Evolutionary conservation across 2,888 invertebrate species (phyloP).

Genomic region (Xanthostigma xanthostigma): DNA sequence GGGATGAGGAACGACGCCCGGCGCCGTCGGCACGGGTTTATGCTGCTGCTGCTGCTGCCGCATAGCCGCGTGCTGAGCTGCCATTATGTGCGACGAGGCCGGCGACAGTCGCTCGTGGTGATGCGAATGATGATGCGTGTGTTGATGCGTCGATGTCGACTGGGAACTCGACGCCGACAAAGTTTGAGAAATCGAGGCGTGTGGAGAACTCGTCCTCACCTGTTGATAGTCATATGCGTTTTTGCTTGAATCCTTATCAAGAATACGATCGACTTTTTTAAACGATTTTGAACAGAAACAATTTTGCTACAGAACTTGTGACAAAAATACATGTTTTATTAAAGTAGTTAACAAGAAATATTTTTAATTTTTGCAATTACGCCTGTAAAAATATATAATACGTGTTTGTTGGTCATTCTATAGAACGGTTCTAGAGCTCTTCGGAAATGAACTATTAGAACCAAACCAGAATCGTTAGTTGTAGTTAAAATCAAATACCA

Average conservation of each 20-base stretch:
- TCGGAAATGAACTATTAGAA: too few species aligned
- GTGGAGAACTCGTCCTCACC: slow-evolving; percentile 25
- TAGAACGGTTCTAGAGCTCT: too few species aligned
- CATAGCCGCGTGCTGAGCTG: slow-evolving; percentile 16
- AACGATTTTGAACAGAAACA: too few species aligned
- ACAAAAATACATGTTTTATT: too few species aligned
- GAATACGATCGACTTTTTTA: too few species aligned
- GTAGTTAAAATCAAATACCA: too few species aligned
- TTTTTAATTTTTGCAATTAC: background rate
- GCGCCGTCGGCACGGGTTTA: slow-evolving; percentile 18
- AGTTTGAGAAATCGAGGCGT: slow-evolving; percentile 17
- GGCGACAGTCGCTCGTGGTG: slow-evolving; percentile 53
- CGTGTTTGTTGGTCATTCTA: too few species aligned
- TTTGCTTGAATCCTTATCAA: too few species aligned
- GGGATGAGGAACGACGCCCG: slow-evolving; percentile 32
- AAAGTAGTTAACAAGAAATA: background rate
- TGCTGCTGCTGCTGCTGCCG: slow-evolving; percentile 12
- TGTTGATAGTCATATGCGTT: background rate
- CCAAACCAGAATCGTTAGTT: too few species aligned
- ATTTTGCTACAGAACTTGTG: too few species aligned
- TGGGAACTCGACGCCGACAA: background rate
- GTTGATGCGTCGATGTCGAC: slow-evolving; percentile 26
- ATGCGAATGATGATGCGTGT: slow-evolving; percentile 52
- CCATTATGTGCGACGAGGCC: slow-evolving; percentile 29
- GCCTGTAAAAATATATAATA: background rate